These are phyloP conservation scores for Drosophila glabriapex DNA, from an alignment of 2,888 invertebrate species.

Conservation along the genomic window DNA sequence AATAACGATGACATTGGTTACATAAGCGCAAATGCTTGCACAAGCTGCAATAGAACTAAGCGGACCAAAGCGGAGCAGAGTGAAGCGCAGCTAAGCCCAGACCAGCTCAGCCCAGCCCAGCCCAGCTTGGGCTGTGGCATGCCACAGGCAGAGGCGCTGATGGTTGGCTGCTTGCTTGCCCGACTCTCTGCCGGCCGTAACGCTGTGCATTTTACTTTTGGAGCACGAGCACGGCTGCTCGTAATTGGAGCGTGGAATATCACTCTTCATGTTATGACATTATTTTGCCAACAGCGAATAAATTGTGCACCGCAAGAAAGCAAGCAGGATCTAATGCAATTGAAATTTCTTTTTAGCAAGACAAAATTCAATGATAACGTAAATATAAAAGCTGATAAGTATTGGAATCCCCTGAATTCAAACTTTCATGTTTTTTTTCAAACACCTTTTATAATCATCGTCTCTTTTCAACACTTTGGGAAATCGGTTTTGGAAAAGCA, in stretches of 20 bases:
- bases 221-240: constrained; percentile 68
- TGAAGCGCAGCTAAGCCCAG: constrained; percentile 31
- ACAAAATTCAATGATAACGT: background rate
- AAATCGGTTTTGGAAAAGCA: background rate
- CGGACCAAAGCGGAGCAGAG: constrained; percentile 27
- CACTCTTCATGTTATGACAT: constrained; percentile 84
- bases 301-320: constrained; percentile 70
- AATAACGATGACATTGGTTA: constrained; percentile 81
- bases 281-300: constrained; percentile 78
- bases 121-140: constrained; percentile 8
- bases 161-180: constrained; percentile 24
- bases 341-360: background rate
- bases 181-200: constrained; percentile 40
- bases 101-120: constrained; percentile 9
- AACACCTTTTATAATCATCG: background rate
- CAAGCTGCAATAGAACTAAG: constrained; percentile 33
- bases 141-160: constrained; percentile 27
- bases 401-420: background rate
- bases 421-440: background rate
- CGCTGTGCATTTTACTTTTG: constrained; percentile 69
- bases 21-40: constrained; percentile 70
- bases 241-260: constrained; percentile 84
- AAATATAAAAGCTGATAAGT: too few species aligned
- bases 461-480: background rate
- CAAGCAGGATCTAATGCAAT: background rate